These are phyloP conservation scores for Aleiodes sp. DNA, from an alignment of 1,140 invertebrate genomes.

Conservation along the genomic window DNA sequence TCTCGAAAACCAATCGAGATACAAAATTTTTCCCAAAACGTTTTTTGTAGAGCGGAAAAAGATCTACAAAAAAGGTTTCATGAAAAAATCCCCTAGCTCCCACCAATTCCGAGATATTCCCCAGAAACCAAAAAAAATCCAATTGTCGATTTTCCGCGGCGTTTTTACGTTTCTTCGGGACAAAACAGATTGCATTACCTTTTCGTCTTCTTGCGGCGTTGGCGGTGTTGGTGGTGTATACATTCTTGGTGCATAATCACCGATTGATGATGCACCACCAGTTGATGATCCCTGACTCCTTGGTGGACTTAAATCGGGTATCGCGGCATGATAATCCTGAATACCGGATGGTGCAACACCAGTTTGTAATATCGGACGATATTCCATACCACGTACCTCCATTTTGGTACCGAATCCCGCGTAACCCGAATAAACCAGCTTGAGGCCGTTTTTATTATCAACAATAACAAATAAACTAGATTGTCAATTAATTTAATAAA, in stretches of 20 bases:
- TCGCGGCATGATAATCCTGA: conserved; percentile 63
- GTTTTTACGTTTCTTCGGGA: no score
- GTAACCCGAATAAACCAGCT: conserved; percentile 58
- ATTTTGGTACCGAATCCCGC: conserved; percentile 52
- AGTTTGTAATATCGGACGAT: conserved; percentile 59
- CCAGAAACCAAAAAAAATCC: no score
- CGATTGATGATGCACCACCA: conserved; percentile 62
- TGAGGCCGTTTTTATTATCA: conserved; percentile 51
- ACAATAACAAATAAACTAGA: not conserved
- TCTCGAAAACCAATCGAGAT: no score
- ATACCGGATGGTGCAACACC: conserved; percentile 57
- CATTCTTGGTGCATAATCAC: conserved; percentile 64
- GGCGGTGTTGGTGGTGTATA: conserved; percentile 64
- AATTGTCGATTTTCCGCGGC: no score
- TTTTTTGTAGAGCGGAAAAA: no score
- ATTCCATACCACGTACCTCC: conserved; percentile 64
- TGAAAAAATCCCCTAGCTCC: no score
- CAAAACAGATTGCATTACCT: conserved; percentile 51
- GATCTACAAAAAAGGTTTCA: no score
- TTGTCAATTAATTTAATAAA: not conserved
- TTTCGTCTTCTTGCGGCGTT: conserved; percentile 63
- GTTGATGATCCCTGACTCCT: conserved; percentile 64
- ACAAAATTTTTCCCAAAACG: no score
- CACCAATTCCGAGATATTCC: no score
- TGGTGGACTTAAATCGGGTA: conserved; percentile 62